These are phyloP conservation scores for Brachymystax lenok DNA, from an alignment of 2,797 vertebrate species.

Conservation along the genomic window DNA sequence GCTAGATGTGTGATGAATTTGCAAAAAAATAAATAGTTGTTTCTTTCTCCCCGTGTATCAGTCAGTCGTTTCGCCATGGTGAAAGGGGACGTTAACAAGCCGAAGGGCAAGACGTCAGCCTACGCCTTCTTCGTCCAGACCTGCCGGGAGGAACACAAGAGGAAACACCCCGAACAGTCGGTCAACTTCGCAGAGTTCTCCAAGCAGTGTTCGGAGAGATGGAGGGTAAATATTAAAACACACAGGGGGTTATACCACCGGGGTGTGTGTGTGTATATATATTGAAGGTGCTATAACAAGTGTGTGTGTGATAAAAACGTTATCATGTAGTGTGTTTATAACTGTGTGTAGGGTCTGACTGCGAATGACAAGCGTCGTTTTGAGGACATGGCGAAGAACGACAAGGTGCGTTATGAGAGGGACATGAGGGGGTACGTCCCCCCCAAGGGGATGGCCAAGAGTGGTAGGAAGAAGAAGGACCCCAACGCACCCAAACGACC, in stretches of 20 bases:
- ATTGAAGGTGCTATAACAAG: neutral
- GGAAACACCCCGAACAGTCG: slow-evolving; percentile 87
- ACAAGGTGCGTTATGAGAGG: slow-evolving; percentile 89
- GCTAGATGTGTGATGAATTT: neutral
- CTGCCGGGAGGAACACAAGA: slow-evolving; percentile 91
- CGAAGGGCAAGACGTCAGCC: slow-evolving; percentile 92
- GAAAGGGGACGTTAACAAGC: slow-evolving; percentile 92
- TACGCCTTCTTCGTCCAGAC: slow-evolving; percentile 95
- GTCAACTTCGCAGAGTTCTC: slow-evolving; percentile 95
- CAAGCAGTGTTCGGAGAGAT: slow-evolving; percentile 91
- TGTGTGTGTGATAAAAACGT: neutral
- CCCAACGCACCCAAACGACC: slow-evolving; percentile 78
- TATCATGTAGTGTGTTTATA: neutral
- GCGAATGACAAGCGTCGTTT: slow-evolving; percentile 89
- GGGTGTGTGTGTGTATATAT: no score
- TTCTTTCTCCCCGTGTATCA: no score
- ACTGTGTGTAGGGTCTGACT: slow-evolving; percentile 76
- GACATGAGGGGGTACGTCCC: slow-evolving; percentile 93
- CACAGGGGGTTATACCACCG: no score
- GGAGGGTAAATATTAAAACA: slow-evolving; percentile 79
- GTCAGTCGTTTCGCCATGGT: slow-evolving; percentile 75
- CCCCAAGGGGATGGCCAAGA: slow-evolving; percentile 86
- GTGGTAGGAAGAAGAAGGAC: slow-evolving; percentile 87
- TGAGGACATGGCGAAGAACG: slow-evolving; percentile 90
- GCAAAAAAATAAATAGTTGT: no score